Base-by-base conservation (phyloP, 2,797 vertebrate species). In the Ispidina picta region DNA sequence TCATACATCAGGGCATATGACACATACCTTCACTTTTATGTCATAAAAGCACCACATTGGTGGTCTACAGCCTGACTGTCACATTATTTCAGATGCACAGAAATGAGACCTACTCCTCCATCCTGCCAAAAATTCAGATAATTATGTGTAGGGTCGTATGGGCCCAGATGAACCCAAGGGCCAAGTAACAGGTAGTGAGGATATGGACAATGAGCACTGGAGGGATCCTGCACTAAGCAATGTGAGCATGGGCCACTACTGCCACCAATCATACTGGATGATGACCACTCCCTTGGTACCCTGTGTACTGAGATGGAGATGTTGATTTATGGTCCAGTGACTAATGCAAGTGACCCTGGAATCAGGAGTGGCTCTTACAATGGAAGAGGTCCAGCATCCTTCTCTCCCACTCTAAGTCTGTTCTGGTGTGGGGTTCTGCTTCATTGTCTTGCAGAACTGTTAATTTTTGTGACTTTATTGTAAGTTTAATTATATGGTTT, bases 191-290 rank as follows among this genome's bases (percentile, higher is more conserved):
- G 2, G 8, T 29, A 44, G 21, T 0, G 0, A 66, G 41, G 58
- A 31, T 2, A 2, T 19, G 31, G 35, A 19, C 78, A 59, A 48
- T 7, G 56, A 64, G 48, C 14, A 41, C 48, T 35, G 35, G 51
- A 59, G 44, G 39, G 44, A 10, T 44, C 15, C 20, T 79, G 48
- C 29, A 17, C 20, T 12, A 5, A 72, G 17, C 4, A 5, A 13
- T 0, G 6, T 14, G 54, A 56, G 17, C 16, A 16, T 1, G 39
- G 39, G 15, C 11, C 22, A 4, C 29, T 39, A 0, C 0, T 31
- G 39, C 20, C 64, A 48, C 35, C 26, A 18, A 0, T 5, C 31
- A 37, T 10, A 7, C 21, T 3, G 31, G 56, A 20, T 37, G 23
- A 51, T 2, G 13, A 15, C 48, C 2, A 0, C 9, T 56, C 26